phyloP scores from a whole-genome alignment of 92 coral and sea anemone genomes.

The Parazoanthus darwini region DNA sequence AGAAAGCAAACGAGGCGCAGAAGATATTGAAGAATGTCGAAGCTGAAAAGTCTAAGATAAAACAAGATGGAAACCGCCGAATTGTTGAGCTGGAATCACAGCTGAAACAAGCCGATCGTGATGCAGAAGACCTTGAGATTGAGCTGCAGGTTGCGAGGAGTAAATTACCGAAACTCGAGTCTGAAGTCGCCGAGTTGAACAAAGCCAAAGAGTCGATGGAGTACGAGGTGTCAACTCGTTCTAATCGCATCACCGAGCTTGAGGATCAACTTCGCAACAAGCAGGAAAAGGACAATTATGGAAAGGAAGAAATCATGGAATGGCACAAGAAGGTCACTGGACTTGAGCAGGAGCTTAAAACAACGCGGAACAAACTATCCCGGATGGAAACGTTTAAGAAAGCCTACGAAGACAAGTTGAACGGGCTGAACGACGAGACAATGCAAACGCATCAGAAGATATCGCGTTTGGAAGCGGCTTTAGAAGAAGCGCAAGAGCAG shows the following conservation, averaged over 20 bases:
- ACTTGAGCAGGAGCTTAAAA: slow-evolving; percentile 80
- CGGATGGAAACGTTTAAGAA: slow-evolving; percentile 68
- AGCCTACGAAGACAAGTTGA: slow-evolving; percentile 61
- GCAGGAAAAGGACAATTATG: slow-evolving; percentile 55
- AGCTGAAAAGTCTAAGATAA: slow-evolving; percentile 62
- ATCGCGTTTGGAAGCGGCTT: slow-evolving; percentile 51
- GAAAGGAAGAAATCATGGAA: slow-evolving; percentile 55
- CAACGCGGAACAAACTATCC: slow-evolving; percentile 76
- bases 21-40: slow-evolving; percentile 42
- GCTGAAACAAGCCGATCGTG: slow-evolving; percentile 59
- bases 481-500: slow-evolving; percentile 53
- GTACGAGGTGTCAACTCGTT: slow-evolving; percentile 52
- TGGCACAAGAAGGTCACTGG: slow-evolving; percentile 77
- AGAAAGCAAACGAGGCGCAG: slow-evolving; percentile 61
- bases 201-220: slow-evolving; percentile 52
- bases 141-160: slow-evolving; percentile 74
- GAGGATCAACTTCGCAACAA: slow-evolving; percentile 53
- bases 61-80: slow-evolving; percentile 57
- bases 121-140: slow-evolving; percentile 63
- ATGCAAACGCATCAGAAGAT: slow-evolving; percentile 57
- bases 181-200: slow-evolving; percentile 61
- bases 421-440: slow-evolving; percentile 53
- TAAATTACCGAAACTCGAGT: slow-evolving; percentile 65
- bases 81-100: slow-evolving; percentile 35
- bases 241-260: slow-evolving; percentile 59